A percentile compares a stretch with the other conserved stretches of the same genome.
Conservation (phyloP, 2,797 vertebrate genomes). For the Sebastes paucispinis region DNA sequence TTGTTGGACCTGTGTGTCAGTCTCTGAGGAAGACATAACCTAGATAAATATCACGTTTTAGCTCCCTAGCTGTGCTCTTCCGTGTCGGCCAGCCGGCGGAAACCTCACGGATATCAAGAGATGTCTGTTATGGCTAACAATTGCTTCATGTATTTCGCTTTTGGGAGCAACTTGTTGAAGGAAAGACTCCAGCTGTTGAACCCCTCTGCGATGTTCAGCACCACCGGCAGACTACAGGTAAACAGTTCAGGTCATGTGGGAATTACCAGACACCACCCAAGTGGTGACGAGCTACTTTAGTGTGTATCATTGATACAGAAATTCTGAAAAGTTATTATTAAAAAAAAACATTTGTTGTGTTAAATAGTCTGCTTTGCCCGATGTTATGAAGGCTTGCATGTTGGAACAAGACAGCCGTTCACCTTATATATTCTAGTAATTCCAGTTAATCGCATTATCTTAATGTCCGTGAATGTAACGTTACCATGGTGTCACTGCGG, state of each 20-base stretch:
- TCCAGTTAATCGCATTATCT: no score
- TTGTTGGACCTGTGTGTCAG: no score
- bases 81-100: not conserved
- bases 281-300: not conserved
- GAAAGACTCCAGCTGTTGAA: conserved; percentile 77
- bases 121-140: conserved; percentile 22
- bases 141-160: conserved; percentile 82
- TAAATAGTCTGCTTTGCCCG: not conserved
- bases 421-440: not conserved
- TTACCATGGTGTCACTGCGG: no score
- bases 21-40: no score
- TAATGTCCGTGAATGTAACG: not conserved
- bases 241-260: not conserved
- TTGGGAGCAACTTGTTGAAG: conserved; percentile 82
- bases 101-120: fast-evolving
- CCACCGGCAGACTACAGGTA: conserved; percentile 74
- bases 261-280: not conserved
- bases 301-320: not conserved
- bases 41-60: not conserved
- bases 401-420: not conserved
- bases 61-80: not conserved
- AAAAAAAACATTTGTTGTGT: not conserved
- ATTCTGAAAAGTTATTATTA: no score
- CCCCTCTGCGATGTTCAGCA: conserved; percentile 72
- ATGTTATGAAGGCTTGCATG: not conserved